Conservation (phyloP, 2,797 vertebrate genomes). For the Urocyon cinereoargenteus region DNA sequence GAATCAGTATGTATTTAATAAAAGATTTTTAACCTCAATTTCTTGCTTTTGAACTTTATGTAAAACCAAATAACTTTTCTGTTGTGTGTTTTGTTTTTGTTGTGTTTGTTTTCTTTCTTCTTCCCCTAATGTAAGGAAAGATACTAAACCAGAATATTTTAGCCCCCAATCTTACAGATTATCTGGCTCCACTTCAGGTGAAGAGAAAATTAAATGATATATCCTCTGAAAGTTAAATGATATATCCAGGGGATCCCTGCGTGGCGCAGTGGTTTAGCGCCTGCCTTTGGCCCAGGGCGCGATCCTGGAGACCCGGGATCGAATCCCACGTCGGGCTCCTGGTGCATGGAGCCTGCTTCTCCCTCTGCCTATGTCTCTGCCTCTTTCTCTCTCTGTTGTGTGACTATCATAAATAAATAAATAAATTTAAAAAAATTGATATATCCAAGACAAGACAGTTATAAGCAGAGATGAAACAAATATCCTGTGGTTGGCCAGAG, state of each 20-base stretch:
- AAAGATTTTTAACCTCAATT: constrained; percentile 5
- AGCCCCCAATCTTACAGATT: neutral
- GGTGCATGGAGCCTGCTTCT: no score
- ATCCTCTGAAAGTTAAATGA: neutral
- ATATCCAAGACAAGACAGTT: neutral
- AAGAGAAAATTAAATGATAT: neutral
- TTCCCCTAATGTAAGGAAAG: neutral
- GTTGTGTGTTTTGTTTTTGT: constrained; percentile 28
- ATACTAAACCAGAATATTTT: constrained; percentile 45
- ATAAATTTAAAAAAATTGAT: no score
- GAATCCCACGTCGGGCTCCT: no score
- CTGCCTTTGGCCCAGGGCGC: no score
- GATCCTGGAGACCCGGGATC: no score
- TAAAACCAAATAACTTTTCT: constrained; percentile 19
- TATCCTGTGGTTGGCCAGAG: neutral
- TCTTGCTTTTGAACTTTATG: constrained; percentile 42
- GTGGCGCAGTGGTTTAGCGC: no score
- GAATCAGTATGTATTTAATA: neutral
- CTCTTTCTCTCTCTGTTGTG: no score
- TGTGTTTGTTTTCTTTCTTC: neutral
- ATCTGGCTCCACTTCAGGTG: neutral
- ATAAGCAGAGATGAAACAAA: neutral
- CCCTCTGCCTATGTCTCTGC: no score
- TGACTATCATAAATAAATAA: no score
- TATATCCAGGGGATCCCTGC: no score